phyloP scores from a whole-genome alignment of 2,888 invertebrate species.

The Eubasilissa splendida region DNA sequence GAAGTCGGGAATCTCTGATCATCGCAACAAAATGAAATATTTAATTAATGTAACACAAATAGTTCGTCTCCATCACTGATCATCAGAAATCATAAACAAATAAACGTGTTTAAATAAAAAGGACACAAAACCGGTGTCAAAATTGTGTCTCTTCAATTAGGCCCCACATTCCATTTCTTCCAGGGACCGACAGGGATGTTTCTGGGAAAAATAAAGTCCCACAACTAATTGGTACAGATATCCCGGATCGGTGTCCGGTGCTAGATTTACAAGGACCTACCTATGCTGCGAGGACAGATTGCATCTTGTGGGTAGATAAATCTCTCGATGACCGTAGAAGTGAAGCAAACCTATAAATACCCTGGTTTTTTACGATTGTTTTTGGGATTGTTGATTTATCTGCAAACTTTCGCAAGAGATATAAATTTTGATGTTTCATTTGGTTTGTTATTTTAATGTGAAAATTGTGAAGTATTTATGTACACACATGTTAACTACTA shows the following conservation, averaged over 20 bases:
- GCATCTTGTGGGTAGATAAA: constrained; percentile 30
- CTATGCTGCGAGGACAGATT: constrained; percentile 7
- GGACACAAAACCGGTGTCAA: constrained; percentile 1
- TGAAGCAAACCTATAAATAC: constrained; percentile 12
- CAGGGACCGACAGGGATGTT: constrained; percentile 3
- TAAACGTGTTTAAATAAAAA: not conserved
- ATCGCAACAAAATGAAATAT: too few species aligned
- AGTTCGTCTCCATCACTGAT: not conserved
- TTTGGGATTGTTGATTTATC: not conserved
- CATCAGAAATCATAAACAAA: not conserved
- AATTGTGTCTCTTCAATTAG: constrained; percentile 19
- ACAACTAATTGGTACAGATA: constrained; percentile 17
- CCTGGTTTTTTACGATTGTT: not conserved
- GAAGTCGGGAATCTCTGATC: too few species aligned
- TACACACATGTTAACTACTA: too few species aligned
- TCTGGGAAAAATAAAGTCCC: not conserved
- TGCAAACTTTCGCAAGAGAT: not conserved
- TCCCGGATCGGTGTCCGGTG: constrained; percentile 15
- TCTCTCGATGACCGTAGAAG: constrained; percentile 11
- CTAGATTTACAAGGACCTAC: constrained; percentile 48
- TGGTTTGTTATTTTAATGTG: not conserved
- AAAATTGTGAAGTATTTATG: too few species aligned
- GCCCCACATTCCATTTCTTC: not conserved
- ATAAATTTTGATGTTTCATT: not conserved
- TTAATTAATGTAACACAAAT: too few species aligned